Conservation (phyloP, 2,888 invertebrate genomes). For the Mechanitis messenoides region DNA sequence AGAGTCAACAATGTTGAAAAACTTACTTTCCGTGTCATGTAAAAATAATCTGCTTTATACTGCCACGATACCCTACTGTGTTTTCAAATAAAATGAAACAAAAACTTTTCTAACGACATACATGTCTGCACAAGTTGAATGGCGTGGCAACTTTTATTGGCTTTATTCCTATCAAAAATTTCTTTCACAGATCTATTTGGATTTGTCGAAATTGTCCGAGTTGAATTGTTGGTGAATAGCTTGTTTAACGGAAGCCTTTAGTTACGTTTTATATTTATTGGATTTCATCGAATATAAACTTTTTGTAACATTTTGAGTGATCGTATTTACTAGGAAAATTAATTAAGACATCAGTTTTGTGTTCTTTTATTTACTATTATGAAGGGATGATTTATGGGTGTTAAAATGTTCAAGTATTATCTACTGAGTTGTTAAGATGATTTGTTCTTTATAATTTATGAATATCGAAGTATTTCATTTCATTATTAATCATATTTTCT, state of each 20-base stretch:
- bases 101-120: constrained; percentile 38
- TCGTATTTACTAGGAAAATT: constrained; percentile 34
- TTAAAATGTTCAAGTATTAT: constrained; percentile 31
- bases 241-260: constrained; percentile 58
- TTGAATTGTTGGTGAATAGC: constrained; percentile 65
- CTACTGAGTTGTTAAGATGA: constrained; percentile 27
- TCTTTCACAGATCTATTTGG: constrained; percentile 56
- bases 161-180: constrained; percentile 59
- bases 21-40: constrained; percentile 14
- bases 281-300: constrained; percentile 59
- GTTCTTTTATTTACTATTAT: constrained; percentile 16
- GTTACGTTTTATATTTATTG: constrained; percentile 54
- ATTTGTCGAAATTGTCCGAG: constrained; percentile 51
- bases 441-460: constrained; percentile 35
- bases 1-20: constrained; percentile 13
- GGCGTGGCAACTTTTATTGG: constrained; percentile 64
- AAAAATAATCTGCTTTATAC: constrained; percentile 17
- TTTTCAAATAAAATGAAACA: constrained; percentile 34
- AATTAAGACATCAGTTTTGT: constrained; percentile 16
- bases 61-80: constrained; percentile 19
- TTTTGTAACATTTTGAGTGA: constrained; percentile 30
- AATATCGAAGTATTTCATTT: constrained; percentile 17
- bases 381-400: constrained; percentile 36
- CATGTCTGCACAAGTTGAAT: constrained; percentile 49
- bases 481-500: constrained; percentile 26